These are phyloP conservation scores for Cossypha polioptera DNA, from an alignment of 2,797 vertebrate species.

Conservation along the genomic window DNA sequence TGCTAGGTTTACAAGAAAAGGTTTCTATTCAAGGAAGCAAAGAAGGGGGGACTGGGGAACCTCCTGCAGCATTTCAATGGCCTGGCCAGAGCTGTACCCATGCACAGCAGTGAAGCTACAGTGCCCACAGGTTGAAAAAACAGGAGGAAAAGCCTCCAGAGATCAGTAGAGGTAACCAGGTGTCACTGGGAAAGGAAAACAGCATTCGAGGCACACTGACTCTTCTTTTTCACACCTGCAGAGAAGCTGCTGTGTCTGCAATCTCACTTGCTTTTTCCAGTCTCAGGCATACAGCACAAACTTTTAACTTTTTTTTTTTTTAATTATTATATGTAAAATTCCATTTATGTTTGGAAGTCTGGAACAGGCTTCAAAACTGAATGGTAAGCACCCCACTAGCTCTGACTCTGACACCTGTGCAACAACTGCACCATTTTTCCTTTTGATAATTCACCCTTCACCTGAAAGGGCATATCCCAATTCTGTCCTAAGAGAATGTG, in stretches of 20 bases:
- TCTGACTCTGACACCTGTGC: neutral
- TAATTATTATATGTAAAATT: neutral
- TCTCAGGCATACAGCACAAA: neutral
- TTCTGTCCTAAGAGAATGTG: neutral
- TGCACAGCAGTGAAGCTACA: neutral
- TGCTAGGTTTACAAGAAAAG: neutral
- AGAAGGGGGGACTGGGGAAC: neutral
- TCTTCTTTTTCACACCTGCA: neutral
- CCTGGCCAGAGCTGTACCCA: neutral
- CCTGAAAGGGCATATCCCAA: accelerated
- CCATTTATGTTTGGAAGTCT: neutral
- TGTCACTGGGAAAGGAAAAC: neutral
- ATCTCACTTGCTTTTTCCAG: neutral
- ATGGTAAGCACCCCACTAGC: accelerated
- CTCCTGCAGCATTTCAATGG: neutral
- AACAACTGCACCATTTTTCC: too few relatives aligned
- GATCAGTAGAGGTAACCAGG: neutral
- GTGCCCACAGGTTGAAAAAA: neutral
- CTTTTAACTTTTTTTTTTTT: neutral
- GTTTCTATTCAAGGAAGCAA: neutral
- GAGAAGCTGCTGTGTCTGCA: neutral
- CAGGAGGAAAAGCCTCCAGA: neutral
- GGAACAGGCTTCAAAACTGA: neutral
- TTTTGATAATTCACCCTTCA: neutral
- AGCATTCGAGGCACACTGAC: neutral